Evolutionary conservation across 2,888 invertebrate genomes (phyloP), one percentile per base, ranked within the genome.

Genomic region (Sesia apiformis): DNA sequence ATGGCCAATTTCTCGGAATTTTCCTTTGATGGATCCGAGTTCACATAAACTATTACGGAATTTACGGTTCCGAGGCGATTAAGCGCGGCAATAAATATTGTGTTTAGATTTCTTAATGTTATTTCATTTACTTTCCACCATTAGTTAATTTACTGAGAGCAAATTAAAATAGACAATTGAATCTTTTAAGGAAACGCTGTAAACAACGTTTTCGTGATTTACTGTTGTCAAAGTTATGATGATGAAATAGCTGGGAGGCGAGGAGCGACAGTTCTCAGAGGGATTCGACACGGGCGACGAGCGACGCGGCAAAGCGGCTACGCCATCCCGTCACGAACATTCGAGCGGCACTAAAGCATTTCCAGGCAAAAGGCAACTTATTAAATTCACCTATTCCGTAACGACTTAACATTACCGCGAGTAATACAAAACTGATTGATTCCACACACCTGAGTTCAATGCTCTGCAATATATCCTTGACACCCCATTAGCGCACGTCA

Each of bases 1-100:
- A 88, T 85, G 73, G 87, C 81, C 84, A 85, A 87, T 88, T 84
- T 87, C 79, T 77, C 72, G 78, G 81, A 77, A 78, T 75, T 78
- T 60, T 74, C 72, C 79, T 76, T 71, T 80, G 81, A 80, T 78
- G 76, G 81, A 81, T 79, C 74, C 71, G 65, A 72, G 71, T 74
- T 76, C 74, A 72, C 67, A 68, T 66, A 67, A 62, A 72, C 70
- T 50, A 50, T 46, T 46, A 46, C 8, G 46, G 23, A 23, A n/a
- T 46, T 46, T 46, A 46, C 46, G 46, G 46, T 46, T 46, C 23
- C 23, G 46, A 46, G 46, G 46, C 23, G 46, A 46, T 46, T 46
- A 46, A 46, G 7, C 23, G 46, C 46, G 23, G n/a, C 46, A 46
- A 46, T 46, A 46, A 46, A 23, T 46, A 8, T 8, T 8, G 5